A percentile compares a stretch with the other conserved stretches of the same genome.
Evolutionary conservation across 2,888 invertebrate genomes (phyloP).

Genomic region (Tenthredo distinguenda): DNA sequence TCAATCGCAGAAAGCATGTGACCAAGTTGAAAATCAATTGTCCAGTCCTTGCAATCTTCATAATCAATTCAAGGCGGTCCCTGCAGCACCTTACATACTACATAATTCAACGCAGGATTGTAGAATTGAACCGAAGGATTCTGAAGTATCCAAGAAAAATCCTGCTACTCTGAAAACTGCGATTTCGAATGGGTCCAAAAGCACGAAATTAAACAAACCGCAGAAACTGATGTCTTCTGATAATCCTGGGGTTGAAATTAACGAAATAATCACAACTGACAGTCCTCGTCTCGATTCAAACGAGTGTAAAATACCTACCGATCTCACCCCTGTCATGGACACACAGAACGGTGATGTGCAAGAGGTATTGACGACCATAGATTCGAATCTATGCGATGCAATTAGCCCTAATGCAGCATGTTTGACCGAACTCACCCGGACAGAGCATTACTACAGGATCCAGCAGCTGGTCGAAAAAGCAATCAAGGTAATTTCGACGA

Average conservation of each 20-base stretch:
- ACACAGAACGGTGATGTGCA: not conserved
- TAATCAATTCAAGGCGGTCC: not conserved
- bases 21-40: not conserved
- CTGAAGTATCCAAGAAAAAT: slow-evolving; percentile 5
- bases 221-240: not conserved
- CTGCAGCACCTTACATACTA: not conserved
- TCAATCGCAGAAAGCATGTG: not conserved
- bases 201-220: not conserved
- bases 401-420: not conserved
- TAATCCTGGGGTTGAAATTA: not conserved
- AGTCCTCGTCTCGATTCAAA: not conserved
- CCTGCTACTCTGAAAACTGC: not conserved
- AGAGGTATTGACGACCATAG: not conserved
- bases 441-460: slow-evolving; percentile 44
- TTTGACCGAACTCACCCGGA: slow-evolving; percentile 8
- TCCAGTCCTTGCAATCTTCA: not conserved
- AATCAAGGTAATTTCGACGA: slow-evolving; percentile 48
- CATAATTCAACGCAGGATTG: not conserved
- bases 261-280: not conserved
- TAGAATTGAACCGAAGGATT: slow-evolving; percentile 5
- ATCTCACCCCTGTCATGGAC: not conserved
- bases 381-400: not conserved
- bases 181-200: not conserved
- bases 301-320: not conserved
- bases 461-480: slow-evolving; percentile 55